Base-by-base conservation (phyloP, 2,797 vertebrate species). In the Sebastes cheni region DNA sequence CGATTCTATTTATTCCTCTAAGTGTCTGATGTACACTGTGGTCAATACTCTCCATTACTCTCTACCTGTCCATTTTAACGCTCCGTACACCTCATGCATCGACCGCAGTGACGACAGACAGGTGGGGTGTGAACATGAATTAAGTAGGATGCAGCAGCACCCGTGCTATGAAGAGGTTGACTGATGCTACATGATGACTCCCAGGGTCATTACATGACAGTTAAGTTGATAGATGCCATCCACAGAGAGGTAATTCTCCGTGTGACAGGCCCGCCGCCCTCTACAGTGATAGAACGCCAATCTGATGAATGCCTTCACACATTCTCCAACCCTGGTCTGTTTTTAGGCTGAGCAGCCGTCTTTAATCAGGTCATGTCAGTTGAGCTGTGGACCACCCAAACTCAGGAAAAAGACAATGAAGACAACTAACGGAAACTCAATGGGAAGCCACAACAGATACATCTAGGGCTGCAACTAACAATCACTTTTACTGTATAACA, bases 131-230 rank as follows among this genome's bases (percentile, higher is more conserved):
- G 91, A 90, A 81, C 86, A 86, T 93, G 90, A 93, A 90, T 93
- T 92, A 90, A 91, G 80, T 30, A 83, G 89, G 78, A 88, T 90
- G 78, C 80, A 56, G 84, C 60, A 56, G 76, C 72, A 25, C 71
- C 67, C 22, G 34, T 30, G 72, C 23, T 69, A 80, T 30, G 27
- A 72, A 65, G 50, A 77, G 72, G 79, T 69, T 93, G 91, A 94
- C 84, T 83, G 88, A 93, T 92, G 92, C 79, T 55, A 72, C 67
- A 39, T 77, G 75, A 90, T 88, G 87, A 85, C 85, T 90, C 86
- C 58, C 89, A 83, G 90, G 92, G 93, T 93, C 92, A 89, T 93
- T 93, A 93, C 85, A 82, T 90, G 92, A 93, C 89, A 86, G 91
- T 92, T 90, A 87, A 86, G 79, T 87, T 91, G 92, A 94, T 93